Evolutionary conservation across 1,140 invertebrate species (phyloP), one percentile per base, ranked within the genome.

Genomic region (Drosophila ananassae): DNA sequence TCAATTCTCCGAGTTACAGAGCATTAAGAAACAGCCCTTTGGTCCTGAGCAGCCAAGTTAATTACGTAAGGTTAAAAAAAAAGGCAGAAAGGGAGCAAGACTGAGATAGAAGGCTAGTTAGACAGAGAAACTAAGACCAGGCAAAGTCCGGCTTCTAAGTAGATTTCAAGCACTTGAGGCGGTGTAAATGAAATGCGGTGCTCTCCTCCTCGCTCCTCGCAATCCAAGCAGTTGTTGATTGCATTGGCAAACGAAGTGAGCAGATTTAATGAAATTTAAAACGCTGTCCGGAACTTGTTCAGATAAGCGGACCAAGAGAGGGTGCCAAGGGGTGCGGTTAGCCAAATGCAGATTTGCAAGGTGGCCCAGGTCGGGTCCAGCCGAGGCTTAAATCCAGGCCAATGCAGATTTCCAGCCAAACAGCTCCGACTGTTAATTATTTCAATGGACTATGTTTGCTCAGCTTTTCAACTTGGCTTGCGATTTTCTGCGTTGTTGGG

Each of bases 241-340:
- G 82, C 83, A 87, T 87, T 87, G 78, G 83, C 83, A 87, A 87
- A 87, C 82, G 82, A 87, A 87, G 82, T 87, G 83, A 89, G 75
- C 83, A 75, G 82, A 87, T 87, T 87, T 87, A 87, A 87, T 87
- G 82, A 87, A 87, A 87, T 85, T 85, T 87, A 82, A 85, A 85
- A 67, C 64, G 69, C 61, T 77, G 73, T 76, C 73, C 73, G 64
- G 68, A 54, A 62, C 47, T 62, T 72, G 60, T 57, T 60, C 75
- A 48, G 44, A 47, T 47, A 83, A 52, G 51, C 57, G 10, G 22
- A 22, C n/a, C 8, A 34, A 6, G 9, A 44, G 46, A 12, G 22
- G 44, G 17, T 17, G 17, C 17, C 17, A 17, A 1, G 17, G 17
- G 24, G 25, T 77, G 71, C 61, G 73, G 73, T 76, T 48, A 63